Base-by-base conservation (phyloP, 2,797 vertebrate species). In the Erithacus rubecula region DNA sequence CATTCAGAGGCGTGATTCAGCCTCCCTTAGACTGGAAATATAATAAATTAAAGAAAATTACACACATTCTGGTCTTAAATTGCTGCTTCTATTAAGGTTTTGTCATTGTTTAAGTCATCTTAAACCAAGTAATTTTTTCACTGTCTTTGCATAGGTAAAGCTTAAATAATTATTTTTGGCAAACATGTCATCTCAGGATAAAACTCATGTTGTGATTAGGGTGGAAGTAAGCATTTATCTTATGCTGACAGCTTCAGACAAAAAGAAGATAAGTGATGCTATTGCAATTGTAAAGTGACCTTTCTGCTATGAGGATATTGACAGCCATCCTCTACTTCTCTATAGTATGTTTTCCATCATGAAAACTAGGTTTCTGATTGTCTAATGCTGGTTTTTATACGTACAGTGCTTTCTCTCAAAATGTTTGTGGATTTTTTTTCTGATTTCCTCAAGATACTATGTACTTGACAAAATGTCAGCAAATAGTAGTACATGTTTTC, bases 401-500 rank as follows among this genome's bases (percentile, higher is more conserved):
- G 84, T 89, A 56, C 15, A 88, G 19, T 79, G 23, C 14, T 89
- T 20, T 87, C 51, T 95, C 85, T 87, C 62, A 44, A 86, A 87
- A 64, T 60, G 22, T 93, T 93, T 94, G 77, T 87, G 87, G 89
- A 82, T 95, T 94, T 53, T 53, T 51, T 84, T 83, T 79, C 69
- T 59, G 24, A 12, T 83, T 95, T 94, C 49, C 83, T 91, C 91
- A 93, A 96, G 89, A 94, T 94, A 84, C 89, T 44, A 43, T 30
- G 39, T 47, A 90, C 39, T 63, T 95, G 84, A 95, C 60, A 96
- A 93, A 96, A 93, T 89, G 76, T 89, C 88, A 95, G 32, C 36
- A 94, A 90, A 92, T 51, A 36, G 21, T 53, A 79, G 53, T 34
- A 65, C 36, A 49, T 34, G 22, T 84, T 94, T 90, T 94, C 65